Conservation (phyloP, 1,140 invertebrate species). For the Brachionus calyciflorus region DNA sequence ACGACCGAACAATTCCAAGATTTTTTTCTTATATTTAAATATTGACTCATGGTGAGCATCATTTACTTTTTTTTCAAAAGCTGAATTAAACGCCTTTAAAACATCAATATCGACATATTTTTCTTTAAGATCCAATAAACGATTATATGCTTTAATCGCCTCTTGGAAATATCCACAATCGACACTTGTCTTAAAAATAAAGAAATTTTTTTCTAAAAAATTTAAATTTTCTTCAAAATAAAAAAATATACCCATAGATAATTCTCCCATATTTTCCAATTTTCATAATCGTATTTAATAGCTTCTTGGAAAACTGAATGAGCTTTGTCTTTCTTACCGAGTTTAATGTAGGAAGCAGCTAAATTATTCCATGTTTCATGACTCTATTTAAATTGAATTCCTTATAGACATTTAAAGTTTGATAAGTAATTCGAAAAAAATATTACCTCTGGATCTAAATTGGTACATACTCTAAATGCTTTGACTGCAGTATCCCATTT, state of each 20-base stretch:
- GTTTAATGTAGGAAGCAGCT: constrained; percentile 82
- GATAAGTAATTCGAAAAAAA: constrained; percentile 49
- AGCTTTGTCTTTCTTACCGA: constrained; percentile 78
- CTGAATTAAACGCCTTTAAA: constrained; percentile 49
- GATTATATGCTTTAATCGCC: constrained; percentile 77
- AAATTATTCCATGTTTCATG: constrained; percentile 98
- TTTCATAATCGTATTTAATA: constrained; percentile 84
- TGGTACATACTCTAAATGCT: constrained; percentile 80
- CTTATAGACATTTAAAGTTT: neutral
- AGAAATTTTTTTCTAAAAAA: too few species aligned
- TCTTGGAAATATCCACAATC: constrained; percentile 63
- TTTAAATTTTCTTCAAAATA: neutral
- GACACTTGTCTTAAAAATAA: constrained; percentile 52
- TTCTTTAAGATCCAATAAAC: constrained; percentile 75
- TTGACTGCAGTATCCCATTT: constrained; percentile 77
- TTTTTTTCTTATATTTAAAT: constrained; percentile 64
- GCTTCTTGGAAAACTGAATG: constrained; percentile 71
- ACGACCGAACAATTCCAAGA: constrained; percentile 75
- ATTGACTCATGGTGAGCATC: constrained; percentile 65
- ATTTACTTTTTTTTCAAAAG: constrained; percentile 68
- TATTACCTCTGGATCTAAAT: constrained; percentile 76
- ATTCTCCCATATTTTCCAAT: constrained; percentile 97
- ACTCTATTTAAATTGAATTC: constrained; percentile 65
- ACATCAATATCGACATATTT: constrained; percentile 73
- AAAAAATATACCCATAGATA: constrained; percentile 52